These are phyloP conservation scores for Bergia sp. DNA, from an alignment of 92 coral and sea anemone genomes.

Conservation along the genomic window DNA sequence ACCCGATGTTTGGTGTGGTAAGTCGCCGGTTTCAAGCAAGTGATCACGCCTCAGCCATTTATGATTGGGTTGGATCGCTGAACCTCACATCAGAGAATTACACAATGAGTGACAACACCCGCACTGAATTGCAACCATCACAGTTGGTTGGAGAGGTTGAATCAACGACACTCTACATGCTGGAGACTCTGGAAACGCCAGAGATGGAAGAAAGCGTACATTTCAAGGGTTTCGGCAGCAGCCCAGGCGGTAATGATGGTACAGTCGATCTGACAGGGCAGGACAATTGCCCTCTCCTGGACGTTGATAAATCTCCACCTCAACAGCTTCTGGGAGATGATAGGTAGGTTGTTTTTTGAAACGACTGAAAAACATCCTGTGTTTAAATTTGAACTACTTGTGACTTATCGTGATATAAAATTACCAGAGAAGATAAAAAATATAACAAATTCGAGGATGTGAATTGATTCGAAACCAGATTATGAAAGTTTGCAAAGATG, in stretches of 20 bases:
- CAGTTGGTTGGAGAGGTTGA: constrained; percentile 18
- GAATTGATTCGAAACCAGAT: constrained; percentile 15
- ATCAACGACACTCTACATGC: constrained; percentile 7
- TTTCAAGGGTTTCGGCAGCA: constrained; percentile 22
- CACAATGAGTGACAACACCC: constrained; percentile 18
- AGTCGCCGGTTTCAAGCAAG: constrained; percentile 17
- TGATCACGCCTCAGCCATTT: constrained; percentile 5
- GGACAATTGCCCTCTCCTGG: constrained; percentile 18
- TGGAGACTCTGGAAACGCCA: constrained; percentile 26
- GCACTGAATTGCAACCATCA: constrained; percentile 13
- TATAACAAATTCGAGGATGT: constrained; percentile 12
- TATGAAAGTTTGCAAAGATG: constrained; percentile 12
- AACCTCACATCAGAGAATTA: constrained; percentile 3
- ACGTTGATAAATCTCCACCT: constrained; percentile 14
- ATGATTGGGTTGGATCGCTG: constrained; percentile 19
- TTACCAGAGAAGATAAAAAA: constrained; percentile 7
- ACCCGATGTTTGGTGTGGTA: constrained; percentile 17
- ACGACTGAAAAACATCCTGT: constrained; percentile 1
- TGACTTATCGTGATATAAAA: constrained; percentile 8
- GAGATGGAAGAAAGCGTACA: constrained; percentile 12
- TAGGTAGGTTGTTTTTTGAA: constrained; percentile 16
- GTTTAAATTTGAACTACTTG: constrained; percentile 4
- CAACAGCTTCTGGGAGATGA: constrained; percentile 20
- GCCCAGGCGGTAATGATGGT: constrained; percentile 16
- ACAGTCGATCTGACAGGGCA: constrained; percentile 28